phyloP scores from a whole-genome alignment of 2,888 invertebrate species.

The Celastrina argiolus region DNA sequence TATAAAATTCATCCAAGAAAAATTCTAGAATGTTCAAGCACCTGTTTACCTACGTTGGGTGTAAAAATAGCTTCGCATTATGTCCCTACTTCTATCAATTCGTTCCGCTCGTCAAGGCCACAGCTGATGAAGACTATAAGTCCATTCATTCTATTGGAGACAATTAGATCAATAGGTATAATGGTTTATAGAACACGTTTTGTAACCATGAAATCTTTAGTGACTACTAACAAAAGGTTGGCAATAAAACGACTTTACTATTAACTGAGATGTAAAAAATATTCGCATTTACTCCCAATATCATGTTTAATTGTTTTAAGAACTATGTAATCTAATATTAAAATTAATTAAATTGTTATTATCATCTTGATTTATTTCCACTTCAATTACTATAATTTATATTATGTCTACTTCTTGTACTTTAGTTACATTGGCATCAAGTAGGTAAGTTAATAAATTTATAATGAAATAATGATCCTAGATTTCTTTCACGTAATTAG shows the following conservation, averaged over 20 bases:
- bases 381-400: no score
- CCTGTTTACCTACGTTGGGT: background rate
- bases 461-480: background rate
- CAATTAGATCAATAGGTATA: constrained; percentile 41
- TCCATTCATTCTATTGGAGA: constrained; percentile 45
- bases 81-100: constrained; percentile 39
- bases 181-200: constrained; percentile 21
- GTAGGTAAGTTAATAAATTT: no score
- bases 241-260: background rate
- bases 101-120: constrained; percentile 65
- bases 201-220: background rate
- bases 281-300: background rate
- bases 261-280: background rate
- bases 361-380: no score
- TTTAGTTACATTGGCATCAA: no score
- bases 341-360: background rate
- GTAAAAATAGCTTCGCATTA: background rate
- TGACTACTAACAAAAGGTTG: background rate
- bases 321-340: background rate
- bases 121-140: constrained; percentile 46
- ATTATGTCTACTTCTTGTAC: no score
- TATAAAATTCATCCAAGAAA: background rate
- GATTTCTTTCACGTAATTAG: background rate
- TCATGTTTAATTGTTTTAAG: background rate
- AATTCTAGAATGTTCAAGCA: constrained; percentile 2